Percentiles rank a stretch among this genome's conserved stretches.
Conservation (phyloP, 2,888 invertebrate species). For the Amphipoea lucens region DNA sequence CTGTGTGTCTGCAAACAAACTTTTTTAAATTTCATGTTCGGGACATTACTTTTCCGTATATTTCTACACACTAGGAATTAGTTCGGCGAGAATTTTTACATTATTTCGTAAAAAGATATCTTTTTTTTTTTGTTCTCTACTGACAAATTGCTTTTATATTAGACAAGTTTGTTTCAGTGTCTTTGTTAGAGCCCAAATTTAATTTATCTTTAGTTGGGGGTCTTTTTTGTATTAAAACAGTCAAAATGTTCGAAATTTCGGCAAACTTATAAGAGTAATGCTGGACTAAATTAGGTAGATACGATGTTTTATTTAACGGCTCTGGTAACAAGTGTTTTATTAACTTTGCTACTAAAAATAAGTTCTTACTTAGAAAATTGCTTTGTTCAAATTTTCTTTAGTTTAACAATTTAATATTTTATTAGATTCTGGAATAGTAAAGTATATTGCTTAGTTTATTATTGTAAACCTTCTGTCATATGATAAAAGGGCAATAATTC, state of each 20-base stretch:
- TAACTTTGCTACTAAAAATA: constrained; percentile 22
- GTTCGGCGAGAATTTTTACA: constrained; percentile 69
- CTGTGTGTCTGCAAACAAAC: no score
- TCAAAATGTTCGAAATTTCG: constrained; percentile 12
- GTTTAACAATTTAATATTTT: not conserved
- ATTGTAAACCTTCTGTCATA: not conserved
- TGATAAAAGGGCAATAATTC: no score
- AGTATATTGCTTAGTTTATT: not conserved
- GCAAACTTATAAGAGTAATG: constrained; percentile 10
- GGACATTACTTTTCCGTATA: constrained; percentile 25
- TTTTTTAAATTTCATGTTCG: not conserved
- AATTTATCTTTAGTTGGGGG: constrained; percentile 39
- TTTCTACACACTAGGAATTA: constrained; percentile 62
- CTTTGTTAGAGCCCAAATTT: constrained; percentile 43
- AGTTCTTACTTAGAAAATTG: not conserved
- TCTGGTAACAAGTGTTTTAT: constrained; percentile 10
- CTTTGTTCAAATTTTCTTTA: not conserved
- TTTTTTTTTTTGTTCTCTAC: constrained; percentile 48
- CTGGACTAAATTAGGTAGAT: constrained; percentile 6
- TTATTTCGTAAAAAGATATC: constrained; percentile 66
- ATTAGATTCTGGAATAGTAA: not conserved
- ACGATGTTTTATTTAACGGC: constrained; percentile 14
- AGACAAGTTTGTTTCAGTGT: constrained; percentile 50
- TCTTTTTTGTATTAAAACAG: constrained; percentile 18
- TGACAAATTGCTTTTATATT: constrained; percentile 67